Percentiles rank a stretch among this genome's conserved stretches.
Evolutionary conservation across 2,888 invertebrate genomes (phyloP).

Genomic region (Spilosoma lubricipeda): DNA sequence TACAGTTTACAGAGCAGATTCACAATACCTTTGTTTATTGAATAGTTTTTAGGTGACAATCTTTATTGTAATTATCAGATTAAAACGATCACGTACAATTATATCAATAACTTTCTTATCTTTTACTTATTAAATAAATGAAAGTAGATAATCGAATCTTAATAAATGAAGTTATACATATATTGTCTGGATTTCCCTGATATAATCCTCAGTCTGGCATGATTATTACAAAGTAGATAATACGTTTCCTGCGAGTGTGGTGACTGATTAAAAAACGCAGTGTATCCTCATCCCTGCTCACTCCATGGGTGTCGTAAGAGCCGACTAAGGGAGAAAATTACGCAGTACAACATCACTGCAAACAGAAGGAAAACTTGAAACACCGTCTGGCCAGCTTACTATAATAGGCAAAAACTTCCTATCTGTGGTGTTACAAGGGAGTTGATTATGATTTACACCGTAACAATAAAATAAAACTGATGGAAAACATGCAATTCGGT

Average conservation of each 20-base stretch:
- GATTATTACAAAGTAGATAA: too few relatives aligned
- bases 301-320: too few relatives aligned
- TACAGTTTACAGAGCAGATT: neutral
- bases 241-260: too few relatives aligned
- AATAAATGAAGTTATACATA: neutral
- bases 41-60: neutral
- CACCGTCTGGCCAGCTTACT: too few relatives aligned
- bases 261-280: too few relatives aligned
- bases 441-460: neutral
- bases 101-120: constrained; percentile 3
- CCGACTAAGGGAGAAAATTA: too few relatives aligned
- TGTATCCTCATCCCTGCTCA: too few relatives aligned
- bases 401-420: too few relatives aligned
- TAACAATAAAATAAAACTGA: neutral
- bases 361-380: too few relatives aligned
- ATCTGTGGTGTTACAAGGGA: too few relatives aligned
- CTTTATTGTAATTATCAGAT: constrained; percentile 1
- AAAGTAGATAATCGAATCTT: neutral
- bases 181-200: neutral
- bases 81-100: constrained; percentile 1
- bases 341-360: too few relatives aligned
- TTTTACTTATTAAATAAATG: neutral
- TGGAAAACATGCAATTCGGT: neutral
- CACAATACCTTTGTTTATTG: neutral
- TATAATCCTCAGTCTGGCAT: neutral